Evolutionary conservation across 1,140 invertebrate genomes (phyloP), one percentile per base, ranked within the genome.

Genomic region (Tribolium madens): DNA sequence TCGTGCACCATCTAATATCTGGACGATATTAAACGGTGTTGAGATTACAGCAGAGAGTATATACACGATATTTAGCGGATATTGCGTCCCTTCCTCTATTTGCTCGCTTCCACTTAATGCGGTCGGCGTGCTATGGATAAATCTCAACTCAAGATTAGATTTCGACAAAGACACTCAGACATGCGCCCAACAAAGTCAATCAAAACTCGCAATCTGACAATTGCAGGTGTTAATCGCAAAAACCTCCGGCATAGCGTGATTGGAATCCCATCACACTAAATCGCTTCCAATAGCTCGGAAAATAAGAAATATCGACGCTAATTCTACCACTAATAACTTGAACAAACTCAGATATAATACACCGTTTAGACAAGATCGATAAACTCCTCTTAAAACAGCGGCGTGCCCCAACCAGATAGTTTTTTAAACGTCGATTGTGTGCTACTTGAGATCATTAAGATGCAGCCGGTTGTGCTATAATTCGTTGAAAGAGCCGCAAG

Each of bases 21-120:
- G 57, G 57, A 64, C 57, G 57, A 64, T 64, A 64, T 64, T 64
- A 64, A 64, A 33, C 57, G 57, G 57, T 64, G 57, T 64, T 26
- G 57, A 64, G 57, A 64, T 64, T 64, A 64, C 21, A 3, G 10
- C 10, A 42, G 36, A 26, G 15, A 14, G 21, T 64, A 64, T 64
- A 64, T 33, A 64, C 57, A 64, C 57, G 57, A 64, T 64, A 64
- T 64, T 64, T 64, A 64, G 57, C 57, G 57, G 57, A 64, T 64
- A 64, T 64, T 64, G 57, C 57, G 57, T 64, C 57, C 57, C 57
- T 64, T 64, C 57, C 57, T 64, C 57, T 64, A 64, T 64, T 64
- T 64, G 57, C 57, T 57, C 52, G 57, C 21, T 26, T 26, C 57
- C 26, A n/a, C 26, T 64, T 57, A 57, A 64, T 64, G 57, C 36